Percentiles rank a stretch among this genome's conserved stretches.
These are phyloP conservation scores for Trachelus iudaicus DNA, from an alignment of 2,888 invertebrate species.

Conservation along the genomic window DNA sequence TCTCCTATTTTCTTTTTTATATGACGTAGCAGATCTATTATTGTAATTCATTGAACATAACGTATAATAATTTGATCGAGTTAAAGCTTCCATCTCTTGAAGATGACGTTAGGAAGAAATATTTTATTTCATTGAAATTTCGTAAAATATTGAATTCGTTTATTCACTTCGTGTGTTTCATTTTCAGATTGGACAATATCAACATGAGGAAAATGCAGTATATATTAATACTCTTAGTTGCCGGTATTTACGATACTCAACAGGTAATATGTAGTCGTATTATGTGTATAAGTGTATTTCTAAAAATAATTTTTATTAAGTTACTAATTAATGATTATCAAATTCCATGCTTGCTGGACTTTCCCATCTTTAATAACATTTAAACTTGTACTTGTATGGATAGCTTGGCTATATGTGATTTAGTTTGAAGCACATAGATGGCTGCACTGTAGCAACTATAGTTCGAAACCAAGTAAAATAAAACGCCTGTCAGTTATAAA, in stretches of 20 bases:
- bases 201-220: neutral
- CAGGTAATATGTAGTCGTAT: neutral
- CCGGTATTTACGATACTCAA: neutral
- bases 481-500: neutral
- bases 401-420: neutral
- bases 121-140: neutral
- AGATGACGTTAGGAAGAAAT: neutral
- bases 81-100: neutral
- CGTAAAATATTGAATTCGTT: neutral
- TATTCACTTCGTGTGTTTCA: neutral
- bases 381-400: neutral
- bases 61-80: neutral
- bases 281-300: neutral
- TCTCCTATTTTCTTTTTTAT: neutral
- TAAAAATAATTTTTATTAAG: neutral
- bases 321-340: neutral
- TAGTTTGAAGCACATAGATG: neutral
- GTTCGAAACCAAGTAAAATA: neutral
- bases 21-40: neutral
- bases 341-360: neutral
- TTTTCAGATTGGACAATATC: neutral
- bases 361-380: neutral
- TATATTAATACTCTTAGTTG: neutral
- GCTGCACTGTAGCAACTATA: neutral
- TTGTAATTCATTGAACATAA: neutral